Percentiles rank a stretch among this genome's conserved stretches.
Conservation (phyloP, 2,797 vertebrate species). For the Clarias pachynema region DNA sequence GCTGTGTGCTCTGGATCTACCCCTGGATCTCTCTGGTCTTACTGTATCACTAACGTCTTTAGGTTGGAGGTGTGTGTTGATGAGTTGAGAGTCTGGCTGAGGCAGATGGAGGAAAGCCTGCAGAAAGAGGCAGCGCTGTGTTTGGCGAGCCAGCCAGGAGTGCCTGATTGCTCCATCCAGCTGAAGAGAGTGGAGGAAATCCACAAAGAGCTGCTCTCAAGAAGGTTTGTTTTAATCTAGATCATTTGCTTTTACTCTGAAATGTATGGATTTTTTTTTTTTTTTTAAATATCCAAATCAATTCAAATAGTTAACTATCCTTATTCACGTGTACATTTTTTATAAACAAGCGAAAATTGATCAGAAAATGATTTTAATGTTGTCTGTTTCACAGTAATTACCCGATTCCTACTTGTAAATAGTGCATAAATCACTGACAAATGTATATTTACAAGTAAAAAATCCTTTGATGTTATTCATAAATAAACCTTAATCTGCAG, state of each 20-base stretch:
- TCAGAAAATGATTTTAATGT: not conserved
- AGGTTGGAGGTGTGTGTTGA: constrained; percentile 87
- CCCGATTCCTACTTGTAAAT: not conserved
- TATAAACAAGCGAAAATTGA: not conserved
- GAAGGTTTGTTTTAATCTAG: constrained; percentile 75
- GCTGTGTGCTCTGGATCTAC: not conserved
- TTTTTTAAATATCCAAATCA: not conserved
- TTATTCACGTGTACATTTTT: not conserved
- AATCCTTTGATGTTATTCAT: not conserved
- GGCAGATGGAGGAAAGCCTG: constrained; percentile 84
- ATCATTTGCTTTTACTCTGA: not conserved
- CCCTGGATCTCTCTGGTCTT: not conserved
- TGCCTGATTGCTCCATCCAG: constrained; percentile 83
- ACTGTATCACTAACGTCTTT: not conserved
- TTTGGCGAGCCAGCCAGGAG: constrained; percentile 78
- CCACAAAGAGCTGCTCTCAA: constrained; percentile 82
- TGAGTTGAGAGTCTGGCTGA: constrained; percentile 83
- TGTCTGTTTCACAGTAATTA: not conserved
- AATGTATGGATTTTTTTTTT: not conserved
- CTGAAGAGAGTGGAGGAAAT: constrained; percentile 87
- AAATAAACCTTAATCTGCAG: not conserved
- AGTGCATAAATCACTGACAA: not conserved
- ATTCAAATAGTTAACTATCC: not conserved
- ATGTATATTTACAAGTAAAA: not conserved
- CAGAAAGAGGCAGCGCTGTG: constrained; percentile 75